Conservation (phyloP, 2,888 invertebrate species). For the Anodontia alba region DNA sequence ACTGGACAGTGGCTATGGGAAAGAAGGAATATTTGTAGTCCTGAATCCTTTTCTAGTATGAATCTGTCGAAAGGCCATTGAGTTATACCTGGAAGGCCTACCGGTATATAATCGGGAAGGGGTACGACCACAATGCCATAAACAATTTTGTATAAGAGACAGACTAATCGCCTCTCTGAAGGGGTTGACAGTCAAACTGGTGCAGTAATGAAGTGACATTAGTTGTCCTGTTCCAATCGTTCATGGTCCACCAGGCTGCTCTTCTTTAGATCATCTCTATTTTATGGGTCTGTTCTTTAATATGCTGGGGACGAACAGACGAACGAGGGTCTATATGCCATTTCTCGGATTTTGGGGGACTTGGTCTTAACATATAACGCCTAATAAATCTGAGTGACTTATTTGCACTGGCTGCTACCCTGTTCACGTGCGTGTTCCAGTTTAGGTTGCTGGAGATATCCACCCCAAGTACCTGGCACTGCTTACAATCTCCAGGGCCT, state of each 20-base stretch:
- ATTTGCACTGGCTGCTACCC: background rate
- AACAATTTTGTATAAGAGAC: slow-evolving; percentile 3
- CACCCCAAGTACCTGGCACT: background rate
- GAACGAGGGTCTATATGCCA: background rate
- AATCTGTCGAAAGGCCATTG: background rate
- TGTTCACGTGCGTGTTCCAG: background rate
- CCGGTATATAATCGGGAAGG: background rate
- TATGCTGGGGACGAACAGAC: background rate
- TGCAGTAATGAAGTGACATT: background rate
- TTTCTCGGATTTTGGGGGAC: slow-evolving; percentile 9
- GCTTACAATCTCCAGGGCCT: background rate
- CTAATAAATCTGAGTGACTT: background rate
- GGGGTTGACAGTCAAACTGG: background rate
- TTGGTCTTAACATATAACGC: background rate
- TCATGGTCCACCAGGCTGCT: background rate
- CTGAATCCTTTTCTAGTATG: background rate
- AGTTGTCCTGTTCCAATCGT: background rate
- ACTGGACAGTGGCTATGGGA: background rate
- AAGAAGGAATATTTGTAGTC: slow-evolving; percentile 13
- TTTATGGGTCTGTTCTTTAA: background rate
- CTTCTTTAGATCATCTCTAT: background rate
- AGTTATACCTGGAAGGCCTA: background rate
- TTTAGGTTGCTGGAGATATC: background rate
- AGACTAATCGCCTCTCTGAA: background rate
- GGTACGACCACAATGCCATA: background rate